These are phyloP conservation scores for Cotesia glomerata DNA, from an alignment of 1,140 invertebrate genomes.

Conservation along the genomic window DNA sequence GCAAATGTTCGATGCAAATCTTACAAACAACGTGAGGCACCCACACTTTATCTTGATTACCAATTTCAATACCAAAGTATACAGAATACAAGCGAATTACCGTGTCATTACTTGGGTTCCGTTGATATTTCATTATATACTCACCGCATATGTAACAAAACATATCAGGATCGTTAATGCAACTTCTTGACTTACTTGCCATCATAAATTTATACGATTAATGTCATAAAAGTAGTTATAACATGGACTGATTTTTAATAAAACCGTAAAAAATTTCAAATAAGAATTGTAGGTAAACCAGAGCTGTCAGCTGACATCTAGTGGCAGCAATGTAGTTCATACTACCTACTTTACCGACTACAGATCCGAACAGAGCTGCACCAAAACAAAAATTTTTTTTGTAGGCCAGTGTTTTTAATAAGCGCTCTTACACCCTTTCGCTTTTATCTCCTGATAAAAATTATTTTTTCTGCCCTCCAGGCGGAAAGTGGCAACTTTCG, in stretches of 20 bases:
- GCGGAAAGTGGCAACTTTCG: no score
- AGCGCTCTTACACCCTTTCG: no score
- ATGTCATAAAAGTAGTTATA: not conserved
- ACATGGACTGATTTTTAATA: not conserved
- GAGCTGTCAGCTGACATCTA: not conserved
- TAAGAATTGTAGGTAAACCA: not conserved
- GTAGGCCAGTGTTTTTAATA: no score
- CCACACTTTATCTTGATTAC: constrained; percentile 35
- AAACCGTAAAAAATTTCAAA: not conserved
- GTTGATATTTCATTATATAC: not conserved
- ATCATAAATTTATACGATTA: not conserved
- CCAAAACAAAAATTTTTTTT: not conserved
- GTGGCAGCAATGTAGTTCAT: not conserved
- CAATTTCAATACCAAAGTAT: constrained; percentile 29
- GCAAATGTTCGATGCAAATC: constrained; percentile 26
- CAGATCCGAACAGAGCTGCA: not conserved
- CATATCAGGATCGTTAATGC: constrained; percentile 2
- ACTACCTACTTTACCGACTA: constrained; percentile 13
- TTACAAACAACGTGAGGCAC: constrained; percentile 26
- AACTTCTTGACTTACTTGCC: not conserved
- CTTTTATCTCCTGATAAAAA: no score
- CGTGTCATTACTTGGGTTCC: not conserved
- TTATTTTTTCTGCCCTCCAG: no score
- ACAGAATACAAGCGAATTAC: constrained; percentile 19
- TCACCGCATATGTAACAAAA: constrained; percentile 37